Evolutionary conservation across 2,113 vertebrate genomes (phyloP), one percentile per base, ranked within the genome.

Genomic region (Tamias sibiricus): DNA sequence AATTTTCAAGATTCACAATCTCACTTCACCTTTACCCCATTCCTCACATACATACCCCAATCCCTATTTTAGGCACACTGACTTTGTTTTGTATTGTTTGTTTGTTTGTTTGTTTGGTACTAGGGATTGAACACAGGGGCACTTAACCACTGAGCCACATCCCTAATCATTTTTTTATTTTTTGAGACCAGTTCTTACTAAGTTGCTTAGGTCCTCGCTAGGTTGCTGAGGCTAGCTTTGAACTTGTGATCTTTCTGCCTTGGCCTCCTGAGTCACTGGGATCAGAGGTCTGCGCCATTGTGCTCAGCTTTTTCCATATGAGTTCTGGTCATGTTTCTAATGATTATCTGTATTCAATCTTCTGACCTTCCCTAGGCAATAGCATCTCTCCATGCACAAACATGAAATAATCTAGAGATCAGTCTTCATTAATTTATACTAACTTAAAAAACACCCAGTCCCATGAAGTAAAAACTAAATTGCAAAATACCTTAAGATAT

Each of bases 1-100:
- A 47, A 94, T 87, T 74, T 90, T 96, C 71, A 83, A 88, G 94
- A 91, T 47, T 44, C 44, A 54, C 62, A 42, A 11, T 82, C 81
- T 95, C 52, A 42, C 85, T 87, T 64, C 26, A 54, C 44, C 52
- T 69, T 42, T 40, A 54, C 35, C 57, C 57, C 4, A 26, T 28
- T 17, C 52, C 47, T 47, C 74, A 71, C 24, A 75, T 17, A 66
- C 3, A 83, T 28, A 79, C 72, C 52, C 59, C 30, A 3, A 87
- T 24, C 40, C n/a, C 42, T 30, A 32, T 81, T 76, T 87, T 80
- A 93, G 93, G 54, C 30, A 72, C 47, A 40, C 42, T 37, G 37
- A 8, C 59, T 95, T 52, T 2, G 16, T 20, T 28, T 26, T 62
- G n/a, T n/a, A n/a, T n/a, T n/a, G n/a, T n/a, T n/a, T n/a, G n/a